Percentiles rank a stretch among this genome's conserved stretches.
phyloP scores from a whole-genome alignment of 2,797 vertebrate genomes.

The Squalus acanthias region DNA sequence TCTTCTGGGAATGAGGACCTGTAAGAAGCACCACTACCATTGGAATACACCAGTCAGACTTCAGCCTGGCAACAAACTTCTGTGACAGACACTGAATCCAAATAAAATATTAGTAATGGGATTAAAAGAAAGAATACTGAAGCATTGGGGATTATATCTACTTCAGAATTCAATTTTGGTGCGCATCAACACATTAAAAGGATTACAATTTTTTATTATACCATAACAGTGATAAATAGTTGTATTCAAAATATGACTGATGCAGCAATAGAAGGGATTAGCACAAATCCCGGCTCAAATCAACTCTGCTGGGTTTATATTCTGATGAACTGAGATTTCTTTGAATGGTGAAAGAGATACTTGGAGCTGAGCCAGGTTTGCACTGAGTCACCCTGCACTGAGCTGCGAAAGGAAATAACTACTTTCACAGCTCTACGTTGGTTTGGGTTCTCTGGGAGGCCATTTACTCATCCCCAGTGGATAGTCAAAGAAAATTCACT shows the following conservation, averaged over 20 bases:
- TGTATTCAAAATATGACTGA: not conserved
- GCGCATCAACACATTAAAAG: not conserved
- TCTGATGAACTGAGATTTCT: not conserved
- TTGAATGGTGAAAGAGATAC: not conserved
- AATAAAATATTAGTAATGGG: not conserved
- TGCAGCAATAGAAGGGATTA: slow-evolving; percentile 3
- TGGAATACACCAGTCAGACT: not conserved
- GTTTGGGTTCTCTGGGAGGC: not conserved
- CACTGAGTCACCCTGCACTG: not conserved
- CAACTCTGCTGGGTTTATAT: not conserved
- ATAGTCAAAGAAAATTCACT: not conserved
- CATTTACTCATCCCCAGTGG: not conserved
- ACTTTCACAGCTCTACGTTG: not conserved
- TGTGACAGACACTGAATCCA: not conserved
- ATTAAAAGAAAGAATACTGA: not conserved
- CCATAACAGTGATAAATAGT: not conserved
- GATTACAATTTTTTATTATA: not conserved
- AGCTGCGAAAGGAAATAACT: not conserved
- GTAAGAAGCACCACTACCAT: not conserved
- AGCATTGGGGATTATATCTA: not conserved
- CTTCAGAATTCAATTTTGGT: not conserved
- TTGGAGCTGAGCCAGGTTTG: not conserved
- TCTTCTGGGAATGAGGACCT: not conserved
- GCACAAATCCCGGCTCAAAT: not conserved
- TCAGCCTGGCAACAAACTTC: not conserved